These are phyloP conservation scores for Plestiodon gilberti DNA, from an alignment of 2,113 vertebrate genomes.

Conservation along the genomic window DNA sequence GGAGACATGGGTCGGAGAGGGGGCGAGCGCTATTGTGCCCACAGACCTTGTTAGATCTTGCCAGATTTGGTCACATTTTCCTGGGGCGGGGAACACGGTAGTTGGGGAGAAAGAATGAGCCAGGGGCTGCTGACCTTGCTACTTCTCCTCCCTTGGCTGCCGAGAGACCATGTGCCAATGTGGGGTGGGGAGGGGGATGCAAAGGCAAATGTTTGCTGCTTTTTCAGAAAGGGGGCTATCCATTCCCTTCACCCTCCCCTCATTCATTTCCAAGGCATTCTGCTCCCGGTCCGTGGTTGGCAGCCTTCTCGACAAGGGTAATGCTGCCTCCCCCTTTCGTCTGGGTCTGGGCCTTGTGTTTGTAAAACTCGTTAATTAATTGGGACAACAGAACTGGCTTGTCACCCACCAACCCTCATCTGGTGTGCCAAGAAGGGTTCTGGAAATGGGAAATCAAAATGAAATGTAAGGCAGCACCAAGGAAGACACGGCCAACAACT, in stretches of 20 bases:
- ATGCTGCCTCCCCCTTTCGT: background rate
- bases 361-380: slow-evolving; percentile 1
- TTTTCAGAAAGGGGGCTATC: background rate
- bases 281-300: background rate
- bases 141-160: background rate
- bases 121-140: slow-evolving; percentile 44
- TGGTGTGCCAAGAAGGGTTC: background rate
- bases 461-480: background rate
- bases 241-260: background rate
- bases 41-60: slow-evolving; percentile 41
- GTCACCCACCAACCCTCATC: background rate
- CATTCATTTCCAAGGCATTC: background rate
- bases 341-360: background rate
- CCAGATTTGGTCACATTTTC: slow-evolving; percentile 63
- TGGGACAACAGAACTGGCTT: background rate
- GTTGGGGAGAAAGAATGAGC: background rate
- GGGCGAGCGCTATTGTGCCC: slow-evolving; percentile 42
- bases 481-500: too few relatives aligned
- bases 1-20: background rate
- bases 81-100: background rate
- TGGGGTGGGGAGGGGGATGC: background rate
- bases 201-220: background rate
- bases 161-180: background rate
- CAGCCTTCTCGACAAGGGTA: too few relatives aligned
- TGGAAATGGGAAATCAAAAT: background rate